Percentiles rank a stretch among this genome's conserved stretches.
phyloP scores from a whole-genome alignment of 2,797 vertebrate genomes.

The Chloroceryle inda region DNA sequence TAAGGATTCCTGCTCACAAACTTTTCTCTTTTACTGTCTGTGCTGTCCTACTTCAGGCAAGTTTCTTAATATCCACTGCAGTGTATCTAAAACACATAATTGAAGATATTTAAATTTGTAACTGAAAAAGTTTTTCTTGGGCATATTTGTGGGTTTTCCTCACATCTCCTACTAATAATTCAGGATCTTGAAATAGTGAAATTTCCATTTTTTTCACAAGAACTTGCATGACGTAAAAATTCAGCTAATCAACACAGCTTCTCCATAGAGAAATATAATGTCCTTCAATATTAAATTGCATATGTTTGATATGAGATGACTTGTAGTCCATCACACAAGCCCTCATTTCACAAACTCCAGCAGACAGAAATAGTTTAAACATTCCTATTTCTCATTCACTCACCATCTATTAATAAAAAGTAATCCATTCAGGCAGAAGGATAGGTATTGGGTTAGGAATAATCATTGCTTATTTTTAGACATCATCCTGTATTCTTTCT shows the following conservation, averaged over 20 bases:
- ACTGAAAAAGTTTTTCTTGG: not conserved
- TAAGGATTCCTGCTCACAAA: not conserved
- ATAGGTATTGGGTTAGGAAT: not conserved
- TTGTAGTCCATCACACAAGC: not conserved
- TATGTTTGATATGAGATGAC: not conserved
- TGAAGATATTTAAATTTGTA: not conserved
- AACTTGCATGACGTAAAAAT: not conserved
- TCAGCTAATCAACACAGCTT: not conserved
- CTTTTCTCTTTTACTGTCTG: not conserved
- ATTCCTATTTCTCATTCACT: not conserved
- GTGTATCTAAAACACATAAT: not conserved
- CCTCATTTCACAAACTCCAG: not conserved
- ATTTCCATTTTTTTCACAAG: not conserved
- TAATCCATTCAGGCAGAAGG: constrained; percentile 29
- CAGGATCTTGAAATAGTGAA: not conserved
- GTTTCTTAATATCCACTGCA: not conserved
- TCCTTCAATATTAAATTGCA: not conserved
- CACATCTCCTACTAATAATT: not conserved
- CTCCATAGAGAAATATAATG: not conserved
- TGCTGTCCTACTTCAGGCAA: not conserved
- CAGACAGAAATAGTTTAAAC: constrained; percentile 20
- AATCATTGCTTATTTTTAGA: constrained; percentile 54
- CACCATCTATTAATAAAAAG: constrained; percentile 1
- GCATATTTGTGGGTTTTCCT: not conserved
- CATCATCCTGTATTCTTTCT: constrained; percentile 7